These are phyloP conservation scores for Chrysomela aeneicollis DNA, from an alignment of 2,888 invertebrate genomes.

Conservation along the genomic window DNA sequence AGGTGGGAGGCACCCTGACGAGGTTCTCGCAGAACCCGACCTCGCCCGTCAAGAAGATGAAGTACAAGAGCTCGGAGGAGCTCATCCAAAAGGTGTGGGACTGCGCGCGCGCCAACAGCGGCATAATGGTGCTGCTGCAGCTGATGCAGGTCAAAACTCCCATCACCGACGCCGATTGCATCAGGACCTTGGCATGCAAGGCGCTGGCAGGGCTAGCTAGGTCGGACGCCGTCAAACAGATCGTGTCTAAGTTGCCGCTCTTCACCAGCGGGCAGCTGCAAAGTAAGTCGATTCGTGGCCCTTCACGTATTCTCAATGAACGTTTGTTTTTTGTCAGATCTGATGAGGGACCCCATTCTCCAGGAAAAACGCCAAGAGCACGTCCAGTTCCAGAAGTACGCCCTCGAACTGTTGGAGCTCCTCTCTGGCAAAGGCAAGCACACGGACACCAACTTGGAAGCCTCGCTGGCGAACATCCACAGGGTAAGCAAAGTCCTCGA, in stretches of 20 bases:
- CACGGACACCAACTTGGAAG: constrained; percentile 79
- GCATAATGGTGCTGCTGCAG: constrained; percentile 91
- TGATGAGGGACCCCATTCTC: constrained; percentile 96
- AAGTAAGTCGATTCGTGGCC: constrained; percentile 62
- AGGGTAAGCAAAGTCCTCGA: too few relatives aligned
- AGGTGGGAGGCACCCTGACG: constrained; percentile 63
- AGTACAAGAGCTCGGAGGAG: constrained; percentile 78
- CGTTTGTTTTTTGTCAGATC: constrained; percentile 63
- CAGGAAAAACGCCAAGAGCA: constrained; percentile 97
- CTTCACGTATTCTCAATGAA: background rate
- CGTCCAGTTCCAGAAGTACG: constrained; percentile 94
- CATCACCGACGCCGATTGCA: constrained; percentile 95
- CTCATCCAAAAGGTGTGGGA: constrained; percentile 94
- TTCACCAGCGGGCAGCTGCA: constrained; percentile 94
- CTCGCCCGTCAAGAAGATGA: constrained; percentile 71
- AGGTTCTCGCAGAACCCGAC: constrained; percentile 60
- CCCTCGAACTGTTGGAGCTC: constrained; percentile 86
- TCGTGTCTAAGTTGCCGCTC: constrained; percentile 92
- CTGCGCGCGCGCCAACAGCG: constrained; percentile 91
- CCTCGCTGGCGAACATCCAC: constrained; percentile 88
- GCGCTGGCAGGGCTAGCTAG: constrained; percentile 92
- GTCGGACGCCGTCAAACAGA: constrained; percentile 93
- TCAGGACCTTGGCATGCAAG: constrained; percentile 91
- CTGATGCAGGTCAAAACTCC: constrained; percentile 92
- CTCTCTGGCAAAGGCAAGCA: constrained; percentile 92